Evolutionary conservation across 2,113 vertebrate genomes (phyloP), one percentile per base, ranked within the genome.

Genomic region (Illadopsis cleaveri): DNA sequence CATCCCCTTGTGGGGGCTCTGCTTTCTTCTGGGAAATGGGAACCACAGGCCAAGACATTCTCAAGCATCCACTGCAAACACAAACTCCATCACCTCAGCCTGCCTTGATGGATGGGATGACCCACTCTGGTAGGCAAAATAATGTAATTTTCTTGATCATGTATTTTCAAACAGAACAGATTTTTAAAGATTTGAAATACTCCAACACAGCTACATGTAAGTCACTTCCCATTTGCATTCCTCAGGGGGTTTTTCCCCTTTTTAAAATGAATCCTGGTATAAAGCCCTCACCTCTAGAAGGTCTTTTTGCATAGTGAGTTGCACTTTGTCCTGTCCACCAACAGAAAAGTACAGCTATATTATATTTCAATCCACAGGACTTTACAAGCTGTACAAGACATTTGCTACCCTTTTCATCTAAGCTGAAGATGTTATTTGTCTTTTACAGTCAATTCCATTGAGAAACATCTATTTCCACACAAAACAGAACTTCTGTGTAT

Each of bases 191-290:
- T 17, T 40, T 50, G 13, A 88, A 66, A 20, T 28, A 20, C 2
- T 19, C 12, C 12, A 68, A 76, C 8, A 1, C 6, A 80, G 16
- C 4, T 28, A 22, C 19, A 27, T 9, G 0, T 3, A 58, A 62
- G 4, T n/a, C 0, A 0, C 13, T 60, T 69, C 15, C 25, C 4
- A 27, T 30, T 71, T 75, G 6, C 9, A 16, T 10, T 30, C 6
- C 3, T 12, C 5, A 25, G 21, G 11, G 3, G 4, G 5, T 10
- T 5, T 7, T 3, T 0, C 3, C 25, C 5, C 25, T 28, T 25
- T 38, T 33, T 56, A 0, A 22, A 45, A 38, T 9, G 2, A 51
- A 56, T 13, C 10, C 9, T 66, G 6, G 14, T 50, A 54, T 11
- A 86, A 86, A 47, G 4, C 4, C 11, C 14, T 50, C 9, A n/a